Evolutionary conservation across 1,140 invertebrate genomes (phyloP), one percentile per base, ranked within the genome.

Genomic region (Drosophila gunungcola): DNA sequence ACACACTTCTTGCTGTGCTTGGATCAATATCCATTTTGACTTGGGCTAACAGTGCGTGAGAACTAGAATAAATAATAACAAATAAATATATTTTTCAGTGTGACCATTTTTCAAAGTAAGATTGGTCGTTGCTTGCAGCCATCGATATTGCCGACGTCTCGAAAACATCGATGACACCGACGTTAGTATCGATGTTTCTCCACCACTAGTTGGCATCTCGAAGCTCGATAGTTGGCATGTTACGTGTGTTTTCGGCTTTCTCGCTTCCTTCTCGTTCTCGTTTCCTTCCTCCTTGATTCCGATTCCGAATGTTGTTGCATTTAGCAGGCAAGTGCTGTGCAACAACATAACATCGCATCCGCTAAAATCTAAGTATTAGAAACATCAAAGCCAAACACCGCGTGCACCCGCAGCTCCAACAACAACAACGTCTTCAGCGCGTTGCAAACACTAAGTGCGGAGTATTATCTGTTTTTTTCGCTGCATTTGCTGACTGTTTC

Each of bases 161-260:
- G 16, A 21, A 21, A 21, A 21, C 16, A 21, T 2, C 39, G 12
- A 5, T 13, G 4, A 4, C 3, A 46, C 12, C 43, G 43, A 46
- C 25, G 13, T n/a, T 43, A 7, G 3, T 6, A 49, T 49, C n/a
- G 46, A 49, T 49, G 27, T 32, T 32, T 49, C 32, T 32, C n/a
- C 46, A 49, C 6, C 46, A 32, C 46, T 49, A 49, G 46, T 49
- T 49, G 25, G 46, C 27, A 49, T 49, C 27, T 49, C 46, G 46
- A 32, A 49, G 46, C 21, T 45, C 48, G 48, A 51, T 34, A 51
- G 55, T 63, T 63, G 56, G 61, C 55, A 64, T 64, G 67, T 70
- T 70, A 70, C 67, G 67, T 70, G 64, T 67, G 67, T 70, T 69
- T 70, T 70, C 64, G 67, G 67, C 67, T 70, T 70, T 48, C 51